phyloP scores from a whole-genome alignment of 2,113 vertebrate species.

The Megalops atlanticus region DNA sequence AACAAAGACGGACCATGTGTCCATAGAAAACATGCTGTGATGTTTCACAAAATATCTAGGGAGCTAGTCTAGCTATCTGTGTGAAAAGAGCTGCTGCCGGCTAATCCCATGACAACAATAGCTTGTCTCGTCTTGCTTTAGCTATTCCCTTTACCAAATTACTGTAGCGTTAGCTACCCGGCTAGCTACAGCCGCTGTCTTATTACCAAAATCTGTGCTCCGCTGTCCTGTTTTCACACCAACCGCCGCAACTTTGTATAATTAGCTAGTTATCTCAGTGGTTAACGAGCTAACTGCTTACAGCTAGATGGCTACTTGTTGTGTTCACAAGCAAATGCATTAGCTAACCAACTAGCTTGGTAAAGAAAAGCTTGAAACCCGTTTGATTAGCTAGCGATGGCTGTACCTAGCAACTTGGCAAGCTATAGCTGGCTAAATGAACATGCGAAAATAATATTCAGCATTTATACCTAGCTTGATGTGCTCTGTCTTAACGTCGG shows the following conservation, averaged over 20 bases:
- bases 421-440: slow-evolving; percentile 11
- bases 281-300: background rate
- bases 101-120: background rate
- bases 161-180: no score
- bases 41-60: background rate
- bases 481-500: background rate
- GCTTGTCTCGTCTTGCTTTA: background rate
- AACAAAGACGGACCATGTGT: background rate
- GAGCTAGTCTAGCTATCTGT: no score
- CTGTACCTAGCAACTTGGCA: background rate
- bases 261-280: background rate
- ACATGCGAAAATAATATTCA: background rate
- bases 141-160: background rate
- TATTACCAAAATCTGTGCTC: slow-evolving; percentile 14
- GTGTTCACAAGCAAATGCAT: background rate
- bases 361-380: no score
- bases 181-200: background rate
- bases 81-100: background rate
- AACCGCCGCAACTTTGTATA: background rate
- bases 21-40: background rate
- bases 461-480: slow-evolving; percentile 24
- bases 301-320: background rate
- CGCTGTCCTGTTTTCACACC: background rate
- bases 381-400: background rate
- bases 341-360: no score